Evolutionary conservation across 2,888 invertebrate species (phyloP), one percentile per base, ranked within the genome.

Genomic region (Poecilobothrus nobilitatus): DNA sequence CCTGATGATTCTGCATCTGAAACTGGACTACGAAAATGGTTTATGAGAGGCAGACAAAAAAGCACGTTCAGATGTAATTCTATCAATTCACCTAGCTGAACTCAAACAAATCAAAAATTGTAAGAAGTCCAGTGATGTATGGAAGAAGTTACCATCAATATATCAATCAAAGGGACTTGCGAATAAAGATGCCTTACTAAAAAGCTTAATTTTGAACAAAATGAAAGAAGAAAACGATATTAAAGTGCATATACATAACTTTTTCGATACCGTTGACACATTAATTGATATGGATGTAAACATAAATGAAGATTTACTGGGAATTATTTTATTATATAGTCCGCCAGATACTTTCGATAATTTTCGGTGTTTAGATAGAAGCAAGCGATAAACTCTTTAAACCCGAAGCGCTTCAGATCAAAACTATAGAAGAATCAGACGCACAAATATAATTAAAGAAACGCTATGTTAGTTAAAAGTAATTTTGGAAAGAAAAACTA

Each of bases 121-220:
- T 69, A 20, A 10, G 7, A 73, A 69, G 34, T 74, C 80, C 2
- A 74, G 73, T 8, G 75, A 76, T 18, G 72, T 80, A 22, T 82
- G 81, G 82, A 20, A 71, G 5, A 80, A 75, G 69, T 72, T 82
- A 21, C 70, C 78, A 66, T 41, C 65, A 3, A 78, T 78, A 21
- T 79, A 78, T 66, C 75, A 78, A 71, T 80, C 79, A n/a, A 75
- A 74, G 64, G 80, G 80, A 4, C 79, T 79, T 1, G 61, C 61
- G 7, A 15, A n/a, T 6, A 61, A 61, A 61, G 61, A 2, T 3
- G 3, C 61, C 15, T 18, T 61, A 18, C n/a, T 61, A 7, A 61
- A n/a, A 18, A 8, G 6, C 1, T 18, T 61, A n/a, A 18, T 61
- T 3, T 7, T n/a, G 2, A 1, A n/a, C 1, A 75, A 75, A 44